phyloP scores from a whole-genome alignment of 2,113 vertebrate species.

The Labrus mixtus region DNA sequence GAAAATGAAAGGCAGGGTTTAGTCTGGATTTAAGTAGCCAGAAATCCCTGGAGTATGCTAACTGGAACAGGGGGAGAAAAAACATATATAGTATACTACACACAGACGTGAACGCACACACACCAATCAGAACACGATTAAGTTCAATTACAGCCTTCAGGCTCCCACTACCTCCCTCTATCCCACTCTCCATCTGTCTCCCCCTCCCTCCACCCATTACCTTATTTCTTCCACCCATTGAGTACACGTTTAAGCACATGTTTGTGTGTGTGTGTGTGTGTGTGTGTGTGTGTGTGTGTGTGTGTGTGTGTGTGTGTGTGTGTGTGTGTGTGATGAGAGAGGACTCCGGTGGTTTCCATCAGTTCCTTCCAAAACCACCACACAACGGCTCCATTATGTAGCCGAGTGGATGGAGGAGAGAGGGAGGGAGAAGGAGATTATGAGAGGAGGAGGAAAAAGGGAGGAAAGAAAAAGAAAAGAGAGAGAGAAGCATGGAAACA shows the following conservation, averaged over 20 bases:
- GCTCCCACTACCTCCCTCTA: constrained; percentile 56
- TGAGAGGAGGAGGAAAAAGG: constrained; percentile 21
- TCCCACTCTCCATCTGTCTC: constrained; percentile 49
- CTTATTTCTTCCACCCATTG: constrained; percentile 74
- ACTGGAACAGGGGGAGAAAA: constrained; percentile 35
- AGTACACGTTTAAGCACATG: constrained; percentile 46
- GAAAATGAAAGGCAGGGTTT: constrained; percentile 51
- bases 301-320: constrained; percentile 34
- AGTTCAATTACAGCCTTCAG: constrained; percentile 77
- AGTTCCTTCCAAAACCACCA: constrained; percentile 78
- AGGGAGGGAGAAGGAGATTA: constrained; percentile 36
- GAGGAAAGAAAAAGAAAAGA: background rate
- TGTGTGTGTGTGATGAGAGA: constrained; percentile 51
- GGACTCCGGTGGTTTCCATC: constrained; percentile 78
- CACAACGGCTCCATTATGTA: constrained; percentile 83
- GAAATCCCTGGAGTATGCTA: constrained; percentile 50
- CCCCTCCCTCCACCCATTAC: constrained; percentile 68
- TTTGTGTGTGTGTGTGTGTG: constrained; percentile 34
- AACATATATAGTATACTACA: constrained; percentile 8
- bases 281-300: constrained; percentile 29
- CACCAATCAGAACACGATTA: constrained; percentile 75
- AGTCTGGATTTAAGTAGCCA: constrained; percentile 70
- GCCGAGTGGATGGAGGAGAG: constrained; percentile 49
- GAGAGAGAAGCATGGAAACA: constrained; percentile 18
- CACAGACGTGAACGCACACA: constrained; percentile 29